Percentiles rank a stretch among this genome's conserved stretches.
Conservation (phyloP, 2,797 vertebrate species). For the Microhierax caerulescens region DNA sequence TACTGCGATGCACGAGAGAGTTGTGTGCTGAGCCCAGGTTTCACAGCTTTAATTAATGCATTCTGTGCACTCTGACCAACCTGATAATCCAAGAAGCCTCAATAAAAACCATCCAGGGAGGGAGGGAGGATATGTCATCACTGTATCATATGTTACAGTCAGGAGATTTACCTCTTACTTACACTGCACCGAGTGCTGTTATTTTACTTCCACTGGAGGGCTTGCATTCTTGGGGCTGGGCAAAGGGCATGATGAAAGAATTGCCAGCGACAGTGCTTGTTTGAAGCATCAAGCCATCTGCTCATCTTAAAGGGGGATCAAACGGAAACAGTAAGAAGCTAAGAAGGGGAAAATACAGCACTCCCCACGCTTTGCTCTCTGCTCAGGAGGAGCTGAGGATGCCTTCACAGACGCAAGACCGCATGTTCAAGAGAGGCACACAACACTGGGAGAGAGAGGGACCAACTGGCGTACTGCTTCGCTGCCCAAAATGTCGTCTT, state of each 20-base stretch:
- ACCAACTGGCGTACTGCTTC: not conserved
- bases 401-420: not conserved
- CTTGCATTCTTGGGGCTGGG: not conserved
- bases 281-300: not conserved
- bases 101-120: constrained; percentile 39
- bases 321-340: not conserved
- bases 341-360: not conserved
- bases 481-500: not conserved
- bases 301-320: not conserved
- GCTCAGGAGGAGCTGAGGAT: not conserved
- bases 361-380: not conserved
- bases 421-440: not conserved
- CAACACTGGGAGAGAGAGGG: not conserved
- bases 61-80: constrained; percentile 48
- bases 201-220: not conserved
- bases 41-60: constrained; percentile 46
- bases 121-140: constrained; percentile 47
- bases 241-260: not conserved
- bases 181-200: not conserved
- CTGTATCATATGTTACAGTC: not conserved
- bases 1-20: not conserved
- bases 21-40: not conserved
- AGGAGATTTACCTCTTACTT: constrained; percentile 25
- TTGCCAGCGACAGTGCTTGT: not conserved
- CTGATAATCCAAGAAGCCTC: constrained; percentile 42